Evolutionary conservation across 2,797 vertebrate genomes (phyloP).

Genomic region (Acridotheres tristis): DNA sequence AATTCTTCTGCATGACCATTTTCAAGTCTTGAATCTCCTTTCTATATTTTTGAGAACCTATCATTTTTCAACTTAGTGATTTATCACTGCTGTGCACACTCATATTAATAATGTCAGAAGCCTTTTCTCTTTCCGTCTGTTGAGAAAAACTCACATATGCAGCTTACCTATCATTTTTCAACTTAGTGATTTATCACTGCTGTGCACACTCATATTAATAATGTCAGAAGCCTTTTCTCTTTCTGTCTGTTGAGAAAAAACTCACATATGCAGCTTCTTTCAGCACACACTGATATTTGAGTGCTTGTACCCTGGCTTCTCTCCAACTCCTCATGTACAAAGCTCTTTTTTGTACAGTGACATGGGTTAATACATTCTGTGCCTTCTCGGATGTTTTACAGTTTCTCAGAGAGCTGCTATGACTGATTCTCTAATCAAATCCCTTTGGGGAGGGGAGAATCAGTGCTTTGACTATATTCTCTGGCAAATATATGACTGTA

Average conservation of each 20-base stretch:
- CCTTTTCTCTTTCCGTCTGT: constrained; percentile 7
- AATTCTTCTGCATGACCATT: not conserved
- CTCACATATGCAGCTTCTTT: constrained; percentile 19
- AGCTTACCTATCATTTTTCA: not conserved
- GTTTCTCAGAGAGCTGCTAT: constrained; percentile 23
- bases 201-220: not conserved
- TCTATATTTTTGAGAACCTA: not conserved
- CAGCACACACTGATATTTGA: not conserved
- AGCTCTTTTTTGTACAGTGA: constrained; percentile 13
- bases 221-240: constrained; percentile 7
- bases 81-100: not conserved
- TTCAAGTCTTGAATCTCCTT: not conserved
- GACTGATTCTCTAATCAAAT: constrained; percentile 18
- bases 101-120: not conserved
- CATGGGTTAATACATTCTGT: constrained; percentile 53
- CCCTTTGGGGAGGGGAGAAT: not conserved
- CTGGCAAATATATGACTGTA: not conserved
- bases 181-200: not conserved
- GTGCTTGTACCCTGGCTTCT: constrained; percentile 19
- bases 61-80: not conserved
- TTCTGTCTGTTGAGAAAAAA: constrained; percentile 16
- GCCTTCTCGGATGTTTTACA: constrained; percentile 42
- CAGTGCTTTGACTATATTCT: not conserved
- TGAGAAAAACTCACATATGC: constrained; percentile 1
- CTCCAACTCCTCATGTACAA: constrained; percentile 12